Conservation (phyloP, 53 echinoderm and acorn worm species). For the Crossaster papposus region DNA sequence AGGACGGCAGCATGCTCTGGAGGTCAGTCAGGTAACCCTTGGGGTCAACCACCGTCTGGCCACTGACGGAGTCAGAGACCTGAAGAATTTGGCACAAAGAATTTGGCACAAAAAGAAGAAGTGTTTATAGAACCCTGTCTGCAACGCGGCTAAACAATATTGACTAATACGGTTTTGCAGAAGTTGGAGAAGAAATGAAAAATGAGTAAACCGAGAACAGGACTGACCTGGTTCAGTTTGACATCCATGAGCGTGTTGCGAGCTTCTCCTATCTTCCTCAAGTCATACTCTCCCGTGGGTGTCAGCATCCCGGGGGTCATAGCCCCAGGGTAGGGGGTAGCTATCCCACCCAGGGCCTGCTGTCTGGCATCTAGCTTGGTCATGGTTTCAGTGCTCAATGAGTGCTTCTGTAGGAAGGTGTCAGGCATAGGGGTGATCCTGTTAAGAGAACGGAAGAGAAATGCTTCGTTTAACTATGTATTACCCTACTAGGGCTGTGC, state of each 20-base stretch:
- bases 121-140: too few relatives aligned
- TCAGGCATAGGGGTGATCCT: conserved; percentile 99
- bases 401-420: conserved; percentile 84
- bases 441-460: not conserved
- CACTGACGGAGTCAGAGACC: conserved; percentile 97
- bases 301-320: conserved; percentile 84
- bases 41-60: conserved; percentile 97
- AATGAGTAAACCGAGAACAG: not conserved
- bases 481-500: too few relatives aligned
- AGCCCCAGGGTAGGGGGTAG: conserved; percentile 78
- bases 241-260: conserved; percentile 97
- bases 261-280: conserved; percentile 96
- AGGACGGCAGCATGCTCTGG: conserved; percentile 98
- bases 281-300: conserved; percentile 81
- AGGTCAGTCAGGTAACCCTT: conserved; percentile 97
- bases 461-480: not conserved
- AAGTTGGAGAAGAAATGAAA: not conserved
- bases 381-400: conserved; percentile 79
- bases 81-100: too few relatives aligned
- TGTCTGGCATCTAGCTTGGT: conserved; percentile 78
- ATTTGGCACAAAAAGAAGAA: too few relatives aligned
- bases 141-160: too few relatives aligned
- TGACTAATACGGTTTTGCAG: not conserved
- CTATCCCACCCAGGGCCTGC: conserved; percentile 82
- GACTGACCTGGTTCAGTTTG: conserved; percentile 88